phyloP scores from a whole-genome alignment of 1,140 invertebrate genomes.

The Micrasema longulum region DNA sequence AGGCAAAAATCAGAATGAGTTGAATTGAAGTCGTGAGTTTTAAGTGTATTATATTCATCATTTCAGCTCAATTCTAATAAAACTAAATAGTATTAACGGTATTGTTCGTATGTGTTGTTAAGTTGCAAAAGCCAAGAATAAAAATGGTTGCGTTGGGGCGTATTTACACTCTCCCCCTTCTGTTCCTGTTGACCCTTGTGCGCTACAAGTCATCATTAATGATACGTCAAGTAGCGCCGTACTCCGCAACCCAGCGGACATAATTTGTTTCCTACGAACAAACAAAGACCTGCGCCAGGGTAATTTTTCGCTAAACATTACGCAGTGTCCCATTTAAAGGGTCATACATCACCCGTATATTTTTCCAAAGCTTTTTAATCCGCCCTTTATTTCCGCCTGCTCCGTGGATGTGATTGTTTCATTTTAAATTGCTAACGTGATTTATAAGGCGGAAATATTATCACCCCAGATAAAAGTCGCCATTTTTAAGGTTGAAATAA shows the following conservation, averaged over 20 bases:
- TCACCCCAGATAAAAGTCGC: conserved; percentile 10
- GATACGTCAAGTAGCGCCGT: conserved; percentile 1
- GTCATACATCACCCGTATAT: conserved; percentile 18
- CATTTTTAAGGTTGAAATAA: too few species aligned
- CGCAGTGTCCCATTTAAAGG: conserved; percentile 15
- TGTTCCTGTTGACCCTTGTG: too few species aligned
- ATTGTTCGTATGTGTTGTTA: too few species aligned
- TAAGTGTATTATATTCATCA: too few species aligned
- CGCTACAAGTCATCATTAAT: neutral
- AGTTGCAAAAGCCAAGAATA: too few species aligned
- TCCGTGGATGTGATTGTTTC: conserved; percentile 25
- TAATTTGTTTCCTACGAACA: conserved; percentile 2
- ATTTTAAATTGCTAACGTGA: conserved; percentile 30
- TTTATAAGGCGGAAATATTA: conserved; percentile 13
- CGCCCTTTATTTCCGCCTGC: conserved; percentile 23
- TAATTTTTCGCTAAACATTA: conserved; percentile 29
- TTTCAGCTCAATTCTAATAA: too few species aligned
- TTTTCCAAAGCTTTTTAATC: conserved; percentile 24
- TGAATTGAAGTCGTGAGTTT: too few species aligned
- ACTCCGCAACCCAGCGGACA: neutral
- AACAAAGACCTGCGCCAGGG: conserved; percentile 17
- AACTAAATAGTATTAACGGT: too few species aligned
- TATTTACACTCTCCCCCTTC: too few species aligned
- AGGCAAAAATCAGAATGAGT: too few species aligned
- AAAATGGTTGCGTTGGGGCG: too few species aligned